Evolutionary conservation across 2,888 invertebrate genomes (phyloP), one percentile per base, ranked within the genome.

Genomic region (Timandra comae): DNA sequence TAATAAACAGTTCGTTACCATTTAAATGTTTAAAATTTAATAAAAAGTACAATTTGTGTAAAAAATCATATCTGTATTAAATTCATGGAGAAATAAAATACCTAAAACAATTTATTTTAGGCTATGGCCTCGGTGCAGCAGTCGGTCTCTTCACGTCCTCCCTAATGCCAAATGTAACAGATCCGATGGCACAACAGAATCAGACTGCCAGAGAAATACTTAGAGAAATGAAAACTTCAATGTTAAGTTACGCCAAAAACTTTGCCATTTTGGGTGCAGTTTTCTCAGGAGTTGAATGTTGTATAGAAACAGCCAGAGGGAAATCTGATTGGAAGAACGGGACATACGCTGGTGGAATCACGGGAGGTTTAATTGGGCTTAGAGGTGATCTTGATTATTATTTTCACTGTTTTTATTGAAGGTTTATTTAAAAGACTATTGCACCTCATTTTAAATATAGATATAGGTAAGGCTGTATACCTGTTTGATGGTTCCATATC

Each of bases 281-380:
- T 44, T 99, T 99, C 84, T 93, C 99, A 3, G 95, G 91, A 1
- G 92, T 97, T 6, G 99, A 99, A 81, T 99, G 99, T 70, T 88
- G 92, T 11, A 93, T 99, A 60, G 99, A 99, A 88, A 91, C 93
- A 23, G 96, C 96, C 72, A 88, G 99, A 57, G 99, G 97, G 7
- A 97, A 96, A 69, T 92, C 93, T 19, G 99, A 99, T 70, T 96
- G 99, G 95, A 93, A 92, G 60, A 99, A 99, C 87, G 98, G 97
- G 1, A 97, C 97, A 0, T 93, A 96, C 63, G 96, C 98, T 33
- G 98, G 98, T 24, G 98, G 89, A 24, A 88, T 98, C 6, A 98
- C 97, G 9, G 99, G 99, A 28, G 99, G 98, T 20, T 72, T 98
- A 20, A 94, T 95, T 64, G 96, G 96, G 7, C 75, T 96, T 37